Base-by-base conservation (phyloP, 2,888 invertebrate genomes). In the Drosophila neonasuta region DNA sequence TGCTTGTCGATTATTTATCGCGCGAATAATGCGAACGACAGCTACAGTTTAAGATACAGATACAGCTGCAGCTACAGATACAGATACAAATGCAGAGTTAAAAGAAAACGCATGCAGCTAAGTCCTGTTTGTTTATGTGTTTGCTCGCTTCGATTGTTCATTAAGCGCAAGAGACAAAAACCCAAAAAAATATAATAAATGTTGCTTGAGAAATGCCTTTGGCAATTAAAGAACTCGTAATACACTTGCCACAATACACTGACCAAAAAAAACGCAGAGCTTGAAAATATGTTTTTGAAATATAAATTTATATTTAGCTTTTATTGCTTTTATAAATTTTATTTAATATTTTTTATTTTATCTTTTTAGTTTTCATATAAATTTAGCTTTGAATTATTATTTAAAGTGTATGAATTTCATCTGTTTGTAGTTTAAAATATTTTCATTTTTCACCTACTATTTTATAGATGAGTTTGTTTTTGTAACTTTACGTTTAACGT, bases 1-100 rank as follows among this genome's bases (percentile, higher is more conserved):
- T 34, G 24, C 50, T 48, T 65, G 50, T 60, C 52, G 79, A 60
- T 71, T 74, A 76, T 75, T 76, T 76, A 76, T 78, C 76, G 61
- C 71, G 20, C 70, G 58, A 55, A 74, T 74, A 74, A 66, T 50
- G 71, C 71, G 36, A 67, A 45, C 32, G 8, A 64, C 36, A 50
- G 63, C 42, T 13, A 49, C 9, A 44, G 56, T 9, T 50, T 50
- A 42, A 46, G 34, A 44, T 59, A 65, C 45, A 56, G 51, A 39
- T 49, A 50, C 62, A 24, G 42, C 13, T 42, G 50, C 13, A 48
- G 46, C n/a, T 45, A 62, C 54, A 66, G 20, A 4, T 46, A 56
- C 50, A 39, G 10, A 10, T 5, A 7, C 15, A 51, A 36, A 11
- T 42, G 24, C 15, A 49, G 32, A 15, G 24, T 6, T 17, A 36